Base-by-base conservation (phyloP, 2,888 invertebrate genomes). In the Piscicola geometra region DNA sequence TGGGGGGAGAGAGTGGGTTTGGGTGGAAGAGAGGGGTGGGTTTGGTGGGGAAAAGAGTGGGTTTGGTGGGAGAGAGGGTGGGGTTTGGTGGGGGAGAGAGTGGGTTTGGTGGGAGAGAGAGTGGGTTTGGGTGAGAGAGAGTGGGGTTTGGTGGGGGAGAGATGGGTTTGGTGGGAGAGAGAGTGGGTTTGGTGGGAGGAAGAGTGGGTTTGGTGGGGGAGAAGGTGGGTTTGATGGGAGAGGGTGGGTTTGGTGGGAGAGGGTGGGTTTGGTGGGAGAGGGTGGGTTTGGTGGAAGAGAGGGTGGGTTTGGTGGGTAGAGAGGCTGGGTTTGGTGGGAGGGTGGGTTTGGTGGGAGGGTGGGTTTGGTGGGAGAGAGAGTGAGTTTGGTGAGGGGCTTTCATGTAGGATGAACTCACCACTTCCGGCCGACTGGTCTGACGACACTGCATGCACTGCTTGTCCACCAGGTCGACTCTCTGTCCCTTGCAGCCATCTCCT, bases 371-470 rank as follows among this genome's bases (percentile, higher is more conserved):
- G 3, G 25, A 30, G 21, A 12, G 64, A 64, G 9, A n/a, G 3
- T 12, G 64, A 21, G 25, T 25, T 28, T 3, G 3, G 21, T 30
- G 64, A 21, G n/a, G n/a, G n/a, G n/a, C n/a, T n/a, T n/a, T n/a
- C n/a, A n/a, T n/a, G n/a, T n/a, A 64, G 3, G 64, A n/a, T 30
- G 15, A 12, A 76, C 82, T 81, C 77, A 88, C 87, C 85, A 94
- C 95, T 86, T 98, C 96, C 0, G 97, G 96, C 85, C 96, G 94
- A 85, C 94, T 93, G 0, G 90, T 90, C 86, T 93, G 93, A 21
- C 91, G 90, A 85, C 98, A 99, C 80, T 92, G 92, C 82, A 91
- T 90, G 86, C 98, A 99, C 28, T 91, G 90, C 30, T 92, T 92
- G 77, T 91, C 91, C 79, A 87, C 87, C 32, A 84, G 25, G 33